These are phyloP conservation scores for Stictocephala bisonia DNA, from an alignment of 2,888 invertebrate genomes.

Conservation along the genomic window DNA sequence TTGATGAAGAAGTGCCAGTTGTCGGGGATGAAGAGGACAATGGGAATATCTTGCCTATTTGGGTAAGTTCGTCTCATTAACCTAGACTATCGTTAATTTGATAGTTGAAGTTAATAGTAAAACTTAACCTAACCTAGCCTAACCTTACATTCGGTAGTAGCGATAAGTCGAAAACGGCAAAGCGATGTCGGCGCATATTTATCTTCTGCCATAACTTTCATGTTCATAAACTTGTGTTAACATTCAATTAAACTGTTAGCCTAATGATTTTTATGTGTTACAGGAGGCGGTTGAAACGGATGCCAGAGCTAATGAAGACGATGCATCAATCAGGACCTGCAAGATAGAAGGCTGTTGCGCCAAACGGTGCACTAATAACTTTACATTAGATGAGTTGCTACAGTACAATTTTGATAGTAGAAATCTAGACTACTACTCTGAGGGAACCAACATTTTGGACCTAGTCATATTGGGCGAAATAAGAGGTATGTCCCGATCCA, in stretches of 20 bases:
- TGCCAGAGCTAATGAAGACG: constrained; percentile 20
- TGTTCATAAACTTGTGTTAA: constrained; percentile 14
- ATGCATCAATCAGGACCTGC: constrained; percentile 25
- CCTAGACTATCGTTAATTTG: constrained; percentile 15
- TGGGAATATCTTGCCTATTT: no score
- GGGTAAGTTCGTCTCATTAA: no score
- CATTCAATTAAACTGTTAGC: constrained; percentile 18
- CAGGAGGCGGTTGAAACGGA: constrained; percentile 25
- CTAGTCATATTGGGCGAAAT: constrained; percentile 16
- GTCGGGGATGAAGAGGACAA: no score
- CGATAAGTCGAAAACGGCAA: no score
- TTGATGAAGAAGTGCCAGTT: no score
- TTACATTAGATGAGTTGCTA: constrained; percentile 19
- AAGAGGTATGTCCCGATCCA: constrained; percentile 16
- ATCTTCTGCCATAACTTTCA: no score
- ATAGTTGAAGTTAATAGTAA: background rate
- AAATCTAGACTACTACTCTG: constrained; percentile 25
- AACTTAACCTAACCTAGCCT: no score
- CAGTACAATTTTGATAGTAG: constrained; percentile 26
- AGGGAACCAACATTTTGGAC: constrained; percentile 24
- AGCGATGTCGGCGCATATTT: no score
- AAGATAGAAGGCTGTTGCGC: constrained; percentile 30
- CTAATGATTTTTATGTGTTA: constrained; percentile 7
- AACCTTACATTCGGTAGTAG: no score
- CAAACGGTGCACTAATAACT: constrained; percentile 17